Evolutionary conservation across 2,797 vertebrate genomes (phyloP).

Genomic region (Gadopsis marmoratus): DNA sequence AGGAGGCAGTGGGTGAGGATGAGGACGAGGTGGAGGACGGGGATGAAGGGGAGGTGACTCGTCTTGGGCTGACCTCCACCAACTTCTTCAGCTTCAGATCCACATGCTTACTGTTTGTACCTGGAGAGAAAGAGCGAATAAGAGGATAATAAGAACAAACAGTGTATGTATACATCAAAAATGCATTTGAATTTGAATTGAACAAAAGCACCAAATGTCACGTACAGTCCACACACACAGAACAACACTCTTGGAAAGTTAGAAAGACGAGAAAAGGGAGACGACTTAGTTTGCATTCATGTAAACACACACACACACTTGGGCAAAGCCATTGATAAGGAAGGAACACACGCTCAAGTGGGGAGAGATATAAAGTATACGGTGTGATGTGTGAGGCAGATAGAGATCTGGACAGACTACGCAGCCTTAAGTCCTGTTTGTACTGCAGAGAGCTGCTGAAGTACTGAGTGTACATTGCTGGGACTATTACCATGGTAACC

Average conservation of each 20-base stretch:
- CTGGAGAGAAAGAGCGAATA: constrained; percentile 70
- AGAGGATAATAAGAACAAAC: constrained; percentile 11
- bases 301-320: constrained; percentile 7
- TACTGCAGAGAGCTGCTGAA: constrained; percentile 35
- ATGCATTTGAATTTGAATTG: background rate
- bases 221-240: background rate
- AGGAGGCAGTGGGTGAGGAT: constrained; percentile 78
- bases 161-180: background rate
- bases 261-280: background rate
- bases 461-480: constrained; percentile 25
- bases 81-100: constrained; percentile 95
- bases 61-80: constrained; percentile 89
- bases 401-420: constrained; percentile 45
- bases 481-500: constrained; percentile 56
- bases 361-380: constrained; percentile 5
- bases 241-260: background rate
- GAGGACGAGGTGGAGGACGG: constrained; percentile 84
- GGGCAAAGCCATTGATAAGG: constrained; percentile 29
- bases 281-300: constrained; percentile 38
- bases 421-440: constrained; percentile 49
- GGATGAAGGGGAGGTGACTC: constrained; percentile 87
- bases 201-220: background rate
- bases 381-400: constrained; percentile 27
- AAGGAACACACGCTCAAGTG: background rate
- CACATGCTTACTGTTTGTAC: constrained; percentile 90